Evolutionary conservation across 2,113 vertebrate species (phyloP), one percentile per base, ranked within the genome.

Genomic region (Tautogolabrus adspersus): DNA sequence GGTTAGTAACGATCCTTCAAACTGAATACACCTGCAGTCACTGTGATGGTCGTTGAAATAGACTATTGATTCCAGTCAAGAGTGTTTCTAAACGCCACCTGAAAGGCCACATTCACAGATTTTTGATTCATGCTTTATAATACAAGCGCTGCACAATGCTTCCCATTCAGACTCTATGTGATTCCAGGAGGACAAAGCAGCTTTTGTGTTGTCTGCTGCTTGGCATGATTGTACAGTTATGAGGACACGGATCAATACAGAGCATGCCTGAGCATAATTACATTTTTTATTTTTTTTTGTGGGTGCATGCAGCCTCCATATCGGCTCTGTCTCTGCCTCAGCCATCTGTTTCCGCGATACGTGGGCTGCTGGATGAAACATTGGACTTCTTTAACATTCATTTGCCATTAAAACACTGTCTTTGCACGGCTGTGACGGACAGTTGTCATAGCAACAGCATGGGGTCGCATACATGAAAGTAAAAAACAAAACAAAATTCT

Each of bases 221-320:
- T 26, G 52, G 15, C 42, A 47, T 26, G 22, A 71, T 71, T 82
- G 57, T 76, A 58, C n/a, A 21, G 21, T 56, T 62, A 74, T 21
- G 10, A 61, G 67, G 55, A n/a, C 6, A 13, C 52, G 30, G 67
- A 89, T 89, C 83, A 83, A 86, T 83, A 82, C 57, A 6, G 54
- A 81, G 75, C 82, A 65, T 56, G 66, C 52, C 66, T 44, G 73
- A 77, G 73, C n/a, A 60, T 71, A 69, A 79, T 77, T 54, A 56
- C 11, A 13, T 42, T 69, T 40, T 47, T 67, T 59, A 18, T 22
- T 52, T 46, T 49, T 58, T 47, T 19, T 55, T 34, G 30, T 18
- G 34, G 54, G 81, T 1, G 67, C 64, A 52, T 64, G 73, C 49
- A 66, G 71, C 52, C 37, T 67, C 51, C 18, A 51, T 51, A 42